These are phyloP conservation scores for Notiomystis cincta DNA, from an alignment of 2,113 vertebrate genomes.

Conservation along the genomic window DNA sequence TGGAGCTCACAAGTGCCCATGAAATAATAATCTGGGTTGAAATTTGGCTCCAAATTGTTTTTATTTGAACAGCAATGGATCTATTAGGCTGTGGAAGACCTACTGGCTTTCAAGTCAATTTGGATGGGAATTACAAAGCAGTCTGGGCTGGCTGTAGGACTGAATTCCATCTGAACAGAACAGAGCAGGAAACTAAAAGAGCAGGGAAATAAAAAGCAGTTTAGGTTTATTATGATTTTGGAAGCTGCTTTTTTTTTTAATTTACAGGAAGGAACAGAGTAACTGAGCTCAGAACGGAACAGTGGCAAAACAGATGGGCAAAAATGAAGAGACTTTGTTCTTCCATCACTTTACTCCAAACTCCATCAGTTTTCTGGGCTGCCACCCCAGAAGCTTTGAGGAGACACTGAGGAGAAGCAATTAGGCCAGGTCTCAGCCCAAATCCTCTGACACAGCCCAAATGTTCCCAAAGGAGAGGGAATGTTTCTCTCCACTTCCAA, in stretches of 20 bases:
- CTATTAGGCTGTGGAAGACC: background rate
- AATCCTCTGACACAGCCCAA: background rate
- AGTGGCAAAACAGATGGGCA: background rate
- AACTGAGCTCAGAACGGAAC: background rate
- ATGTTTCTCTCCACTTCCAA: background rate
- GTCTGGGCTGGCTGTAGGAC: background rate
- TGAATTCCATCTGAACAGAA: background rate
- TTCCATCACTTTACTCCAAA: background rate
- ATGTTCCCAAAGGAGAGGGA: background rate
- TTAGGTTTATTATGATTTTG: background rate
- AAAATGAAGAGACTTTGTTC: background rate
- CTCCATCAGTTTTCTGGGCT: background rate
- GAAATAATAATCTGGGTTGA: background rate
- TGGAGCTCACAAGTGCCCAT: background rate
- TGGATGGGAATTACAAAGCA: background rate
- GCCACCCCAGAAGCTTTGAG: background rate
- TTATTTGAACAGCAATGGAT: background rate
- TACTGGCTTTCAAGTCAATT: background rate
- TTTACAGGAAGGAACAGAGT: background rate
- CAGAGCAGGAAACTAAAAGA: background rate
- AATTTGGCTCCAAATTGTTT: background rate
- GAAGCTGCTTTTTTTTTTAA: background rate
- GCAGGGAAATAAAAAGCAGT: background rate
- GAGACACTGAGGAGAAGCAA: background rate
- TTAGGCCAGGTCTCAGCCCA: background rate